A percentile compares a stretch with the other conserved stretches of the same genome.
Evolutionary conservation across 2,888 invertebrate genomes (phyloP).

Genomic region (Ametastegia equiseti): DNA sequence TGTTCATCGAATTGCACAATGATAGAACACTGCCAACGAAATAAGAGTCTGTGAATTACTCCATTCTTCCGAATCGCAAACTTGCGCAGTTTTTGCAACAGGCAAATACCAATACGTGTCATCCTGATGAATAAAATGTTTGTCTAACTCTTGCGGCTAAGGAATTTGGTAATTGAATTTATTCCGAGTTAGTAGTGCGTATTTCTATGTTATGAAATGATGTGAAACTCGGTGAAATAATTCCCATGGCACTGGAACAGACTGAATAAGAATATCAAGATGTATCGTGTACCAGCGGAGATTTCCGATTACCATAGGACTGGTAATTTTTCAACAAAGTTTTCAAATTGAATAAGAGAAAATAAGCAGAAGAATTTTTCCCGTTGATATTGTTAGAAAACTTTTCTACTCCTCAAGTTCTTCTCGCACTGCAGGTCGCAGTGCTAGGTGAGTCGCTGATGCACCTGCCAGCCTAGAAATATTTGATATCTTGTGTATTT

Average conservation of each 20-base stretch:
- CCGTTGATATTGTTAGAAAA: constrained; percentile 58
- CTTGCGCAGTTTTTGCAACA: too few species aligned
- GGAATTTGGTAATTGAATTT: neutral
- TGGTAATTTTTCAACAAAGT: constrained; percentile 23
- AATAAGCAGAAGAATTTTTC: constrained; percentile 35
- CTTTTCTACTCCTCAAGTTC: constrained; percentile 51
- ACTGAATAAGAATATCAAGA: neutral
- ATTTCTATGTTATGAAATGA: neutral
- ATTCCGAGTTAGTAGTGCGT: neutral
- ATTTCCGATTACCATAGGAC: constrained; percentile 39
- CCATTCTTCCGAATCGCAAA: too few species aligned
- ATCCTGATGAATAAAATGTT: neutral
- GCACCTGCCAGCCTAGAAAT: constrained; percentile 62
- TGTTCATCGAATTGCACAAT: too few species aligned
- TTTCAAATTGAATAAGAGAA: constrained; percentile 34
- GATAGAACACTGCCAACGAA: too few species aligned
- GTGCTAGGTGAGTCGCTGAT: constrained; percentile 54
- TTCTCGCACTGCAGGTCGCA: constrained; percentile 41
- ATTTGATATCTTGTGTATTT: constrained; percentile 62
- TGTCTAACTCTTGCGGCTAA: neutral
- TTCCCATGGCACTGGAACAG: neutral
- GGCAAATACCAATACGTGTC: too few species aligned
- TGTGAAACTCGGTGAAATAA: neutral
- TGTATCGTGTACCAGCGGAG: neutral
- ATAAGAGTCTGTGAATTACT: too few species aligned